Evolutionary conservation across 2,113 vertebrate species (phyloP).

Genomic region (Equus przewalskii): DNA sequence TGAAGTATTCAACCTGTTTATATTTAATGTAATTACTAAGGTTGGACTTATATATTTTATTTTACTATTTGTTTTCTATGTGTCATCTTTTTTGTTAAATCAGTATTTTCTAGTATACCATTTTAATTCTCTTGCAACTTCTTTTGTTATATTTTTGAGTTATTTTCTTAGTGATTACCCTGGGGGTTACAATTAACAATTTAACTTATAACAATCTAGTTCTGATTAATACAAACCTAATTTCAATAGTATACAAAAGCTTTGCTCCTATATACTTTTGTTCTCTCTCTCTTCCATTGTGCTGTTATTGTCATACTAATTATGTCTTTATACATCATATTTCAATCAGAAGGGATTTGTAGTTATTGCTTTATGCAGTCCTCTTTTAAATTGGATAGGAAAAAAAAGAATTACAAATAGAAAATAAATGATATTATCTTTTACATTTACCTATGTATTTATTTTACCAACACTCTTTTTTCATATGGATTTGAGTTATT

Average conservation of each 20-base stretch:
- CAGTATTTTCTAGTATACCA: background rate
- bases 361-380: background rate
- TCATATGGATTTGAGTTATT: background rate
- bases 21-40: background rate
- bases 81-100: background rate
- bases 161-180: background rate
- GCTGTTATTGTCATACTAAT: no score
- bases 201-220: background rate
- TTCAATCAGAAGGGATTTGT: background rate
- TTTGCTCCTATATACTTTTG: no score
- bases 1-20: background rate
- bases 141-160: background rate
- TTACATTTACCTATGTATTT: background rate
- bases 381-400: background rate
- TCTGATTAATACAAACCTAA: background rate
- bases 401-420: background rate
- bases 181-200: background rate
- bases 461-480: background rate
- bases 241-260: no score
- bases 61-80: background rate
- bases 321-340: background rate
- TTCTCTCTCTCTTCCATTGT: no score
- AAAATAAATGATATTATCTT: background rate
- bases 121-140: background rate
- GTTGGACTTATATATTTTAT: background rate